A percentile compares a stretch with the other conserved stretches of the same genome.
Evolutionary conservation across 2,797 vertebrate genomes (phyloP).

Genomic region (Chanos chanos): DNA sequence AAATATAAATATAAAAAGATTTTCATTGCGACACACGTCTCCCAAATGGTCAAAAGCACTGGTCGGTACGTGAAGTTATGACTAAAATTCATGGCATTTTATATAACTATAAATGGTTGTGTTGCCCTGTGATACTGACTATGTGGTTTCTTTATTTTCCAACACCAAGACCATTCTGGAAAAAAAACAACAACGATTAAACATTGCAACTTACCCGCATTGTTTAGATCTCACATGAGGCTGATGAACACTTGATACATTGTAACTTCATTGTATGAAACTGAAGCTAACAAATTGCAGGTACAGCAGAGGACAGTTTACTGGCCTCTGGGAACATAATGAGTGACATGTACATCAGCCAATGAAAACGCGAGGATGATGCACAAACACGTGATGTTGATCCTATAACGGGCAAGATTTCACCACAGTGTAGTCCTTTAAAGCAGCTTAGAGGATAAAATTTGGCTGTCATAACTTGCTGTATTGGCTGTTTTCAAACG

Average conservation of each 20-base stretch:
- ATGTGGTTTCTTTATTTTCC: too few species aligned
- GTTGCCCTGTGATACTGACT: too few species aligned
- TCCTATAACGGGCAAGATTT: conserved; percentile 11
- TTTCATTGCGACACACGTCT: neutral
- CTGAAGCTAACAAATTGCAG: conserved; percentile 19
- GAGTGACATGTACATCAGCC: conserved; percentile 47
- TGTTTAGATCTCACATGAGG: too few species aligned
- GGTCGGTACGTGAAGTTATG: too few species aligned
- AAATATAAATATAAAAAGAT: neutral
- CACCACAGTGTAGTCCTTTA: neutral
- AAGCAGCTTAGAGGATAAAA: conserved; percentile 20
- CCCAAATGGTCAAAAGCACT: too few species aligned
- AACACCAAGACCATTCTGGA: too few species aligned
- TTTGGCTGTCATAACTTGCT: neutral
- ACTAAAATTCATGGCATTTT: too few species aligned
- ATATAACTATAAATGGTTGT: too few species aligned
- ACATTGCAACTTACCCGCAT: too few species aligned
- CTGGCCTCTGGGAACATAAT: conserved; percentile 20
- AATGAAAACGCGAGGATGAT: conserved; percentile 35
- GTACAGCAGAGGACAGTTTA: conserved; percentile 40
- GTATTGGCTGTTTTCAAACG: too few species aligned
- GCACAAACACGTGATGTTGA: conserved; percentile 36
- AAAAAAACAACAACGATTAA: too few species aligned
- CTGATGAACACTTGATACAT: too few species aligned
- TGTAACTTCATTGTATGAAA: neutral